A percentile compares a stretch with the other conserved stretches of the same genome.
Conservation (phyloP, 2,888 invertebrate species). For the Erebia ligea region DNA sequence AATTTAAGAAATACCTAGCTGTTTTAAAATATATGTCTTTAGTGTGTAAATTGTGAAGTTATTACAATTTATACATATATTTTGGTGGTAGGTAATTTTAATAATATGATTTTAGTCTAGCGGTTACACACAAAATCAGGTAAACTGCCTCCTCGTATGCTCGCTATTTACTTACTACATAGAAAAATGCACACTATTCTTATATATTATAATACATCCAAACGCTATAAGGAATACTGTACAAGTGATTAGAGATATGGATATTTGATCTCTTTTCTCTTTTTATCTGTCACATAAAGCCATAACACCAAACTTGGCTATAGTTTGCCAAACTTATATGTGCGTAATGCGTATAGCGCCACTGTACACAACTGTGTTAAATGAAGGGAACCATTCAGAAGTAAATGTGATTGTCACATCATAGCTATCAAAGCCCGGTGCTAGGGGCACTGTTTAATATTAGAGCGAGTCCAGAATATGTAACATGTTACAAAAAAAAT, state of each 20-base stretch:
- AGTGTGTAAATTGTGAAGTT: no score
- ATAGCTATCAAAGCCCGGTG: background rate
- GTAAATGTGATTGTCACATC: background rate
- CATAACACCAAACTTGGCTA: no score
- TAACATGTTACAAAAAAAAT: background rate
- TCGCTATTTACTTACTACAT: background rate
- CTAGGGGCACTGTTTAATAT: background rate
- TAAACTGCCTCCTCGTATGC: background rate
- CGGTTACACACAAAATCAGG: background rate
- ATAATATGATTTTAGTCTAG: no score
- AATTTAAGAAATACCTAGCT: no score
- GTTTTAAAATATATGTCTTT: no score
- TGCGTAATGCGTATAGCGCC: no score
- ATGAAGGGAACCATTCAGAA: no score
- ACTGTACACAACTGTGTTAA: no score
- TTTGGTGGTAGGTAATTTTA: no score
- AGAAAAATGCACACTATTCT: background rate
- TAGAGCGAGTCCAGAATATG: background rate
- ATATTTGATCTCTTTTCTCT: background rate
- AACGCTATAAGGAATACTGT: slow-evolving; percentile 7
- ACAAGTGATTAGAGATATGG: background rate
- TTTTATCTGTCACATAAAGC: background rate
- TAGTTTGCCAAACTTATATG: no score
- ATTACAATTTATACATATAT: no score
- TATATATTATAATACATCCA: background rate